phyloP scores from a whole-genome alignment of 2,797 vertebrate genomes.

The Mionectes olivaceus region DNA sequence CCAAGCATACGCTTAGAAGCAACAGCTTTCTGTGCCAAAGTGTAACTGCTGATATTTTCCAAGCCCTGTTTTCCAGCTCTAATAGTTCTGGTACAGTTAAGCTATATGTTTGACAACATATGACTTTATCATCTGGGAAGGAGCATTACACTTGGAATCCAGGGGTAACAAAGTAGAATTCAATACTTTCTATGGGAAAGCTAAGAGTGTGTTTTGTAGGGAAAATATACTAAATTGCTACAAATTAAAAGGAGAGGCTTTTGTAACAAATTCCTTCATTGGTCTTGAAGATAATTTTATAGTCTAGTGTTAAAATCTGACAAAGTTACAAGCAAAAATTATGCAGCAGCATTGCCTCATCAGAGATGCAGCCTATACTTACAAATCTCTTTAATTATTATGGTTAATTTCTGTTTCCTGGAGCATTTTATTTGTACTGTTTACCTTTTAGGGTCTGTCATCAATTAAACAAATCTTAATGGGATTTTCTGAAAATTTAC shows the following conservation, averaged over 20 bases:
- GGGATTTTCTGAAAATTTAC: not conserved
- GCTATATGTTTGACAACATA: slow-evolving; percentile 1
- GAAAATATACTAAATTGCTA: not conserved
- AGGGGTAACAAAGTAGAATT: not conserved
- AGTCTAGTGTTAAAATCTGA: not conserved
- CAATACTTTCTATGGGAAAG: not conserved
- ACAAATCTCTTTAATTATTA: not conserved
- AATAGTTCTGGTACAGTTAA: slow-evolving; percentile 37
- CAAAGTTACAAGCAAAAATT: not conserved
- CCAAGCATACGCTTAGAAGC: not conserved
- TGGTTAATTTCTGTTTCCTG: not conserved
- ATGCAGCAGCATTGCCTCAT: not conserved
- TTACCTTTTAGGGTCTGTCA: not conserved
- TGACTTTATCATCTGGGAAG: slow-evolving; percentile 19
- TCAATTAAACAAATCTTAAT: not conserved
- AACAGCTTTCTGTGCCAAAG: slow-evolving; percentile 29
- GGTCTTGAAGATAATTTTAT: not conserved
- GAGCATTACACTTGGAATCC: not conserved
- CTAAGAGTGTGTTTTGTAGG: not conserved
- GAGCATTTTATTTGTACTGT: slow-evolving; percentile 15
- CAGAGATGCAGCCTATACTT: not conserved
- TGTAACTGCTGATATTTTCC: slow-evolving; percentile 19
- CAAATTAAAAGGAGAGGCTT: not conserved
- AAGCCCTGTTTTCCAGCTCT: slow-evolving; percentile 6
- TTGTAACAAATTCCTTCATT: not conserved